phyloP scores from a whole-genome alignment of 1,140 invertebrate species.

The Drosophila ficusphila region DNA sequence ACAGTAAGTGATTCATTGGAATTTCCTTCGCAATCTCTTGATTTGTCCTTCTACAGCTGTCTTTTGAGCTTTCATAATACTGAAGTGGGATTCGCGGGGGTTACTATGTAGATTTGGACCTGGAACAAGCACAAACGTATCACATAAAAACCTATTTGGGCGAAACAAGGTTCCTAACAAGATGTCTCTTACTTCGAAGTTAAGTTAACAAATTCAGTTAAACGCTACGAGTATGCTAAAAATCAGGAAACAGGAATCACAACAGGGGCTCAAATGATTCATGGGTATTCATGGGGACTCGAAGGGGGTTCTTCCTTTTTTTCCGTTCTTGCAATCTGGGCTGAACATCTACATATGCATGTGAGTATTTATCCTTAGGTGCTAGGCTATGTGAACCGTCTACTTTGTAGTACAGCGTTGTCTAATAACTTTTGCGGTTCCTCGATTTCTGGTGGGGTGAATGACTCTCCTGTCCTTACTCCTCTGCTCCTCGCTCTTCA shows the following conservation, averaged over 20 bases:
- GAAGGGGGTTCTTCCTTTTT: background rate
- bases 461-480: conserved; percentile 19
- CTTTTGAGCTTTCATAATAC: conserved; percentile 51
- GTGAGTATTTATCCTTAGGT: conserved; percentile 39
- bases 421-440: conserved; percentile 47
- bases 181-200: background rate
- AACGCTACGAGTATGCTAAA: conserved; percentile 16
- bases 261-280: conserved; percentile 9
- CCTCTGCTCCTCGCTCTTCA: conserved; percentile 5
- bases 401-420: conserved; percentile 59
- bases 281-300: background rate
- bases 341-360: conserved; percentile 21
- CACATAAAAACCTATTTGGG: conserved; percentile 36
- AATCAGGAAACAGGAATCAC: conserved; percentile 11
- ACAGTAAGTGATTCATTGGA: conserved; percentile 30
- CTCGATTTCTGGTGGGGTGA: conserved; percentile 66
- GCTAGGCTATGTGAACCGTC: conserved; percentile 17
- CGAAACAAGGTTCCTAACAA: conserved; percentile 54
- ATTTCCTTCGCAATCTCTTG: conserved; percentile 20
- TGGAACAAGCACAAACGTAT: conserved; percentile 40
- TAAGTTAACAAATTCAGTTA: conserved; percentile 27
- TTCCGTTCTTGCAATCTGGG: conserved; percentile 1
- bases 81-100: conserved; percentile 12
- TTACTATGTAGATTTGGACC: conserved; percentile 9
- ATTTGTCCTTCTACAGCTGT: conserved; percentile 62